Conservation (phyloP, 2,797 vertebrate species). For the Sebastes matsubarae region DNA sequence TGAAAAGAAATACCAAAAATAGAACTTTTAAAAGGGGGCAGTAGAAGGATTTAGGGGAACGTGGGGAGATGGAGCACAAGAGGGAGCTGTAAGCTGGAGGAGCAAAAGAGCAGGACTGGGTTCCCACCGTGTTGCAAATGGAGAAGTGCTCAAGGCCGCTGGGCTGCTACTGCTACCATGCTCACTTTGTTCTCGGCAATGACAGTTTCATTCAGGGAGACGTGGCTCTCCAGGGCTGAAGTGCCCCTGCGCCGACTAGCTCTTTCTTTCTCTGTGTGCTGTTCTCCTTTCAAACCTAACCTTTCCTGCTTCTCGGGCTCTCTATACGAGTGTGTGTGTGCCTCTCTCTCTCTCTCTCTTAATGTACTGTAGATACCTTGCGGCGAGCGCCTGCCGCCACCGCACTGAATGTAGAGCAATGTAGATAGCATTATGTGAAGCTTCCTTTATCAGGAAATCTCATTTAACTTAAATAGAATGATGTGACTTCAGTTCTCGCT, state of each 20-base stretch:
- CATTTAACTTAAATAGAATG: not conserved
- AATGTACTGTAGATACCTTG: constrained; percentile 12
- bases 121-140: constrained; percentile 62
- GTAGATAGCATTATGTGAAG: not conserved
- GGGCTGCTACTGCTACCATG: constrained; percentile 65
- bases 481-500: not conserved
- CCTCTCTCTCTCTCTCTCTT: not conserved
- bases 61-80: constrained; percentile 11
- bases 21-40: not conserved
- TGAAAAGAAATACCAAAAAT: constrained; percentile 27
- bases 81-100: constrained; percentile 7
- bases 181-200: constrained; percentile 74
- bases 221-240: constrained; percentile 52
- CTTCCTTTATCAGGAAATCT: not conserved
- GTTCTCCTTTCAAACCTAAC: constrained; percentile 46
- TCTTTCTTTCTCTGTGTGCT: constrained; percentile 39
- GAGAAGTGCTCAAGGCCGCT: constrained; percentile 63
- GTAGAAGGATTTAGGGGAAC: constrained; percentile 1
- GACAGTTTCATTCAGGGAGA: constrained; percentile 68
- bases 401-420: not conserved
- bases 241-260: constrained; percentile 29
- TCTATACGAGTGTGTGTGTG: not conserved
- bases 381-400: constrained; percentile 1
- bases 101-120: constrained; percentile 26
- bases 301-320: constrained; percentile 35